Base-by-base conservation (phyloP, 2,797 vertebrate genomes). In the Poeciliopsis presidionis region DNA sequence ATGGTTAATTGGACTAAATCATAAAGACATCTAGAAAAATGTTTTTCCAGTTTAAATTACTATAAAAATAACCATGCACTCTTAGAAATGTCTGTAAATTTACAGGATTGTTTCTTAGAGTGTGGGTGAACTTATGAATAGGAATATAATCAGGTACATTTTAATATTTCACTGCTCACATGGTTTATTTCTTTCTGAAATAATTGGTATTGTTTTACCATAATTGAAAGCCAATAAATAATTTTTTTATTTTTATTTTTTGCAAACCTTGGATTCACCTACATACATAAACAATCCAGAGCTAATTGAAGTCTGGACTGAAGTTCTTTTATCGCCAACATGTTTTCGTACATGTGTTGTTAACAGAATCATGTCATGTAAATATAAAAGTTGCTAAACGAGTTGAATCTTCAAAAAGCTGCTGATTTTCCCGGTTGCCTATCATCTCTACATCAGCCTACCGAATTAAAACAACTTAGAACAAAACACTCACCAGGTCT, bases 401-500 rank as follows among this genome's bases (percentile, higher is more conserved):
- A 16, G 46, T 25, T 47, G 47, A 47, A 72, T 51, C 47, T 33
- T 72, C 1, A 18, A 30, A 72, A 53, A 51, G 72, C 25, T 39
- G 30, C 18, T 25, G 30, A 25, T 39, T 9, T 65, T 65, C 63
- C 33, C 36, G 22, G 20, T 65, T 11, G 33, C 2, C 61, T 20
- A 20, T 11, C 6, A 63, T 36, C 18, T 63, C 30, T 1, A 18
- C 13, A 61, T 33, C 30, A 16, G 30, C 1, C 14, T 18, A 14
- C 4, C 12, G 7, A 39, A 65, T 36, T 0, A 33, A 36, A 20
- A 65, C 61, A 12, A 11, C 12, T 36, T 9, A 45, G 18, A 59
- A 8, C 53, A 22, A 43, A 65, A 77, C 63, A 89, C 97, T 96
- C 81, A 98, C 97, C 97, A 99, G 55, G 94, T 94, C 92, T 98